These are phyloP conservation scores for Ciconia maguari DNA, from an alignment of 2,113 vertebrate species.

Conservation along the genomic window DNA sequence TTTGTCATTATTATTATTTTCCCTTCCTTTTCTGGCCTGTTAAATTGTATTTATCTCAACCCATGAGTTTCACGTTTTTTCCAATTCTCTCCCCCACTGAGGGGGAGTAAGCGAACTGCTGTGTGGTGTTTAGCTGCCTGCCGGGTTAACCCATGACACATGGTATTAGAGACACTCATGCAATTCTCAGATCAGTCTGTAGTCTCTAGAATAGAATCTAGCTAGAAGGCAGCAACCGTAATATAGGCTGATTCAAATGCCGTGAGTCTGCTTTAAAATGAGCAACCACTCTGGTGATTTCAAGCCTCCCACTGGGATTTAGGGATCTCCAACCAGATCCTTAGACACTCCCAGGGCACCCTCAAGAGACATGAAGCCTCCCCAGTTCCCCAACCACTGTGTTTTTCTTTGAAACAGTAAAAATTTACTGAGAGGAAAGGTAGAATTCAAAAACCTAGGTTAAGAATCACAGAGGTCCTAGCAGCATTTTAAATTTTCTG, in stretches of 20 bases:
- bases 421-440: background rate
- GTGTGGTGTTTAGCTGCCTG: no score
- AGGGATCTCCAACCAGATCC: background rate
- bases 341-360: background rate
- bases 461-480: background rate
- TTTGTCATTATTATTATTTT: background rate
- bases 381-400: background rate
- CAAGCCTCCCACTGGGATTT: background rate
- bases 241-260: background rate
- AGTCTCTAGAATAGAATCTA: background rate
- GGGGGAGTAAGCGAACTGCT: no score
- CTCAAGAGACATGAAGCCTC: background rate
- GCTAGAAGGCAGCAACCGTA: background rate
- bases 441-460: background rate
- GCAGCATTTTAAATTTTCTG: background rate
- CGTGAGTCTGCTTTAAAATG: background rate
- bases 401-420: background rate
- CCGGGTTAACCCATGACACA: no score
- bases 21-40: background rate
- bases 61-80: background rate
- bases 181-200: background rate
- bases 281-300: background rate
- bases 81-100: background rate
- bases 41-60: no score
- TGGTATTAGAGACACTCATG: background rate